Evolutionary conservation across 2,113 vertebrate species (phyloP).

Genomic region (Mustelus asterias): DNA sequence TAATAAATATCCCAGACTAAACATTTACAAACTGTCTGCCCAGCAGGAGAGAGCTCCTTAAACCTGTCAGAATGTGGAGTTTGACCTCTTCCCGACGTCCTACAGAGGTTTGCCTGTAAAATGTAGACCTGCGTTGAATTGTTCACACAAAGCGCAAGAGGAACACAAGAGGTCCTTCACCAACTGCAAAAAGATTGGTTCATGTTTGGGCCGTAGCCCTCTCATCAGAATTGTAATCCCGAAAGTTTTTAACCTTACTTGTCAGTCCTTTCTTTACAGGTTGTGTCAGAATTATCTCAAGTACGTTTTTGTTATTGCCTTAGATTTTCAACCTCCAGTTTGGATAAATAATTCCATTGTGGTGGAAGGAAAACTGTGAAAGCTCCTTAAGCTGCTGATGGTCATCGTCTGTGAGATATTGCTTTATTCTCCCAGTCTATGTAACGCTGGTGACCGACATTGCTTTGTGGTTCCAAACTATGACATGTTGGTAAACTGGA

Average conservation of each 20-base stretch:
- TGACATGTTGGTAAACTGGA: background rate
- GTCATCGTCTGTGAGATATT: background rate
- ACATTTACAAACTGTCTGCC: slow-evolving; percentile 55
- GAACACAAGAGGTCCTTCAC: background rate
- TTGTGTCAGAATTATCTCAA: background rate
- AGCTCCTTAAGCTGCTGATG: background rate
- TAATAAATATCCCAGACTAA: slow-evolving; percentile 60
- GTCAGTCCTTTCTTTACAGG: background rate
- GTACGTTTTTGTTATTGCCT: background rate
- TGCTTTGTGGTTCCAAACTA: background rate
- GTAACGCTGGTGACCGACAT: background rate
- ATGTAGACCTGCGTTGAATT: background rate
- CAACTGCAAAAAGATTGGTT: background rate
- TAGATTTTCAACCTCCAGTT: background rate
- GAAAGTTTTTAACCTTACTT: background rate
- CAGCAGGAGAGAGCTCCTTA: slow-evolving; percentile 40
- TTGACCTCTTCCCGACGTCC: background rate
- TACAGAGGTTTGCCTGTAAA: background rate
- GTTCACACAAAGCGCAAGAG: background rate
- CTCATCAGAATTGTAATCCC: background rate
- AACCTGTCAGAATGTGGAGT: background rate
- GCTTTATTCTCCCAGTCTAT: background rate
- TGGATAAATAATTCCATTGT: background rate
- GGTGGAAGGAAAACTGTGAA: background rate
- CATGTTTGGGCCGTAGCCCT: background rate